Conservation (phyloP, 2,113 vertebrate species). For the Dicentrarchus labrax region DNA sequence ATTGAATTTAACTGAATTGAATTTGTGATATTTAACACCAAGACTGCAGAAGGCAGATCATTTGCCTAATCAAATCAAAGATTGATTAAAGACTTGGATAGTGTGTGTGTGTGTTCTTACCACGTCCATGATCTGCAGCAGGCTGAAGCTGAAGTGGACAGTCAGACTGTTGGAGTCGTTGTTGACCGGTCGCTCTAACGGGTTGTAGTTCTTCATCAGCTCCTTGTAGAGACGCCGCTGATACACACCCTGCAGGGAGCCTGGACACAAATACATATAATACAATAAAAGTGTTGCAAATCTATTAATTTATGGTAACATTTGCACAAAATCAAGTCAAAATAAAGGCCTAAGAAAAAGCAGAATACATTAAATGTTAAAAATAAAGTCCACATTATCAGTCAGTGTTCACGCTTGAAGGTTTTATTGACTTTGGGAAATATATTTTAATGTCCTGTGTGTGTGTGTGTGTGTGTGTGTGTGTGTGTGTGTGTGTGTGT, state of each 20-base stretch:
- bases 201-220: slow-evolving; percentile 92
- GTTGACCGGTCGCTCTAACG: slow-evolving; percentile 90
- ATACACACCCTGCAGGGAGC: slow-evolving; percentile 91
- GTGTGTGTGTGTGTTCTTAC: slow-evolving; percentile 78
- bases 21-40: too few species aligned
- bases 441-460: too few species aligned
- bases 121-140: slow-evolving; percentile 97
- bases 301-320: not conserved
- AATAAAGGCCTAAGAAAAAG: too few species aligned
- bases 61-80: not conserved
- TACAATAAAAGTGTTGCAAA: not conserved
- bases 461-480: too few species aligned
- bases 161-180: slow-evolving; percentile 94
- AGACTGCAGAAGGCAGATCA: too few species aligned
- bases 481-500: too few species aligned
- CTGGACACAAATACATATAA: slow-evolving; percentile 42
- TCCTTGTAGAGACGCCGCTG: slow-evolving; percentile 94
- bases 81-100: not conserved
- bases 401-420: too few species aligned
- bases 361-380: too few species aligned
- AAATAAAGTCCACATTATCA: too few species aligned
- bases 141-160: slow-evolving; percentile 92
- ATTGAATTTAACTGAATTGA: too few species aligned
- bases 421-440: too few species aligned
- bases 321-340: not conserved